Evolutionary conservation across 2,888 invertebrate genomes (phyloP), one percentile per base, ranked within the genome.

Genomic region (Callyntrura guangdongensis): DNA sequence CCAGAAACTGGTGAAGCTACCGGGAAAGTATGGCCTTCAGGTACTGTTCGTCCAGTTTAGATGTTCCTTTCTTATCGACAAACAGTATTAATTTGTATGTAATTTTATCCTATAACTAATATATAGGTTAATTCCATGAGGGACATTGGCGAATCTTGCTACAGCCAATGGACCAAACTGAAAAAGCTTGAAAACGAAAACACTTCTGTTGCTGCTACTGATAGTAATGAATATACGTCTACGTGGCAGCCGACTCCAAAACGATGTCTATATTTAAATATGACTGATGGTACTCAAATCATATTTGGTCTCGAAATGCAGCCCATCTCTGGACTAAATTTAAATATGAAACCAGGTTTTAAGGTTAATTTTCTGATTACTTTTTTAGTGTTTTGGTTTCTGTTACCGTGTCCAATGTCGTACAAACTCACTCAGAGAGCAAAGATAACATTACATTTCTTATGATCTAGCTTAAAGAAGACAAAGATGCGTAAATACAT

Each of bases 271-370:
- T 96, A 97, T 94, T 94, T 98, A 85, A 96, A 95, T 90, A 94
- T 98, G 92, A 97, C 97, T 4, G 98, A 98, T 95, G 98, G 98
- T 14, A 95, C 96, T 0, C 97, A 97, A 94, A 96, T 96, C 93
- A 95, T 98, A 56, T 95, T 96, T 86, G 98, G 96, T 0, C 96
- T 97, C 94, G 98, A 98, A 94, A 97, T 97, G 94, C 96, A 95
- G 93, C 96, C 96, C 1, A 95, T 95, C 6, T 93, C 94, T 12
- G 91, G 92, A 12, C 94, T 96, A 0, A 94, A 94, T 67, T 53
- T 94, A 1, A 93, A 94, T 36, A 90, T 95, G 3, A 93, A 94
- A 45, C 95, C 95, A 72, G 96, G 95, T 47, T 92, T 94, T 22
- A 96, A 95, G 95, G 95, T 95, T n/a, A 25, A 14, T 22, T 45